Conservation (phyloP, 2,797 vertebrate species). For the Poecilia velifera region DNA sequence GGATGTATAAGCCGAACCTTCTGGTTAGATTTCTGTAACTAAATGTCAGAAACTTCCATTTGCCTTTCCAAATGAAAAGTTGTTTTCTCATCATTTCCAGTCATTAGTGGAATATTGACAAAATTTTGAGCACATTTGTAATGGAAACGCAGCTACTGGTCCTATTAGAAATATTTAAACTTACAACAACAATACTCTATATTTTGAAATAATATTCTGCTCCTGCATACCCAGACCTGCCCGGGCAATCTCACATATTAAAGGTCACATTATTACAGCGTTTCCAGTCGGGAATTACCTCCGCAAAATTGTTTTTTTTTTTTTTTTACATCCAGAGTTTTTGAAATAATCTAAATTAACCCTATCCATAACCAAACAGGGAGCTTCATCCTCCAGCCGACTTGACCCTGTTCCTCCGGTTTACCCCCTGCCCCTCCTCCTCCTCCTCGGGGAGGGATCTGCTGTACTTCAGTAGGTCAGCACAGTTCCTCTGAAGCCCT, state of each 20-base stretch:
- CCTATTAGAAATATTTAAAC: background rate
- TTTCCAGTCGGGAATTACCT: slow-evolving; percentile 55
- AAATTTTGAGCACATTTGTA: too few species aligned
- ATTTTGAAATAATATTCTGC: background rate
- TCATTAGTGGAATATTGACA: too few species aligned
- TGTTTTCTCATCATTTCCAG: background rate
- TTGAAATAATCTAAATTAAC: slow-evolving; percentile 64
- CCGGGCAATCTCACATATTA: slow-evolving; percentile 40
- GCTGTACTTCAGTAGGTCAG: slow-evolving; percentile 34
- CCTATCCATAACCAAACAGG: slow-evolving; percentile 45
- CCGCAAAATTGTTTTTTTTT: slow-evolving; percentile 62
- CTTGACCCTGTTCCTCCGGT: slow-evolving; percentile 41
- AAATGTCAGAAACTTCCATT: background rate
- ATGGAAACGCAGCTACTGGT: too few species aligned
- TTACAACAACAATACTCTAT: background rate
- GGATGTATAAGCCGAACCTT: background rate
- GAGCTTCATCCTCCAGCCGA: slow-evolving; percentile 25
- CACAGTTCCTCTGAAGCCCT: slow-evolving; percentile 44
- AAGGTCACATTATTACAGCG: slow-evolving; percentile 28
- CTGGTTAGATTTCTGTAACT: background rate
- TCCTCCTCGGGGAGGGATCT: slow-evolving; percentile 13
- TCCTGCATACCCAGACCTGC: slow-evolving; percentile 11
- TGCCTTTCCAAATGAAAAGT: background rate
- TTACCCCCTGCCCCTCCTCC: slow-evolving; percentile 9
- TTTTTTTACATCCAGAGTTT: slow-evolving; percentile 54